Evolutionary conservation across 2,113 vertebrate genomes (phyloP).

Genomic region (Haliaeetus leucogaster): DNA sequence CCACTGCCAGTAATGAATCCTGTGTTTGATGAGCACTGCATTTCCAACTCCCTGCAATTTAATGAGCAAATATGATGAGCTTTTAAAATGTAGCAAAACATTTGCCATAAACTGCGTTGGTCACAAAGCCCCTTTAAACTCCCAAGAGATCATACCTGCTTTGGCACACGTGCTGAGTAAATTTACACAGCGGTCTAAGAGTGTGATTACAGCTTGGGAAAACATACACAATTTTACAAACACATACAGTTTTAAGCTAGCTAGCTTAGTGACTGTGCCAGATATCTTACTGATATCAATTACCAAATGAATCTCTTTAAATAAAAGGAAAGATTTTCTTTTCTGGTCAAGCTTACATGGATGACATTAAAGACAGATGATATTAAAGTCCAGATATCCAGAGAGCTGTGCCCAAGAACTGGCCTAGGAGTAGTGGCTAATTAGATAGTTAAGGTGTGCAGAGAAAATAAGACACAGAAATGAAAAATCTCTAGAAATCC

Average conservation of each 20-base stretch:
- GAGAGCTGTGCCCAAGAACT: neutral
- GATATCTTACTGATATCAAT: neutral
- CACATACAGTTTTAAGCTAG: neutral
- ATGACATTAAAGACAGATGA: neutral
- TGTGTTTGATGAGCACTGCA: neutral
- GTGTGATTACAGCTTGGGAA: constrained; percentile 1
- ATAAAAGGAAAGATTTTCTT: neutral
- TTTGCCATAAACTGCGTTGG: neutral
- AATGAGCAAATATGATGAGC: neutral
- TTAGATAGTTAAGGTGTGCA: neutral
- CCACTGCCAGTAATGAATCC: neutral
- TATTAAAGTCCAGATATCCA: neutral
- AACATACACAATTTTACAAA: neutral
- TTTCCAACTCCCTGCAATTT: neutral
- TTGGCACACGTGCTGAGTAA: neutral
- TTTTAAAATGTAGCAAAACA: neutral
- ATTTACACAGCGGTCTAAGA: neutral
- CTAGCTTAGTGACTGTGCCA: neutral
- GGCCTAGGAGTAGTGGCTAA: neutral
- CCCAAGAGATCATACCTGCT: neutral
- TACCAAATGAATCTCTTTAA: neutral
- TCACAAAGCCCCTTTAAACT: neutral
- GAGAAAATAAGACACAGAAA: neutral
- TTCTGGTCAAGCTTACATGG: neutral
- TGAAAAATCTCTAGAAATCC: neutral